A percentile compares a stretch with the other conserved stretches of the same genome.
These are phyloP conservation scores for Uria aalge DNA, from an alignment of 2,113 vertebrate genomes.

Conservation along the genomic window DNA sequence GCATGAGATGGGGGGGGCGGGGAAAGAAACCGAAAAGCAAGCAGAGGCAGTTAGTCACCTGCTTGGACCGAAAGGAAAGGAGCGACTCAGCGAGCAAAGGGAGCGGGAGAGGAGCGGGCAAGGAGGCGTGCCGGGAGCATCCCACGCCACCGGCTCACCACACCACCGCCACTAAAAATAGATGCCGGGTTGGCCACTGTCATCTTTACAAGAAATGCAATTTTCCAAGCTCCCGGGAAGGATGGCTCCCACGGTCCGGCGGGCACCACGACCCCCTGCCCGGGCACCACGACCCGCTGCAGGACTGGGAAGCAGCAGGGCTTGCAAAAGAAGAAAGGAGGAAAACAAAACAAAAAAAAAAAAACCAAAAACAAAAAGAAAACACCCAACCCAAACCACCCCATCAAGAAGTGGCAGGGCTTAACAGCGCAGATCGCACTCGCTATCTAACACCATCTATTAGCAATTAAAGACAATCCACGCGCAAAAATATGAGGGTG, in stretches of 20 bases:
- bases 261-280: not conserved
- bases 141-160: constrained; percentile 7
- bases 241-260: not conserved
- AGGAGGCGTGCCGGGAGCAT: constrained; percentile 35
- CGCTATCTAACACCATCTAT: constrained; percentile 41
- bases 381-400: not conserved
- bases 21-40: not conserved
- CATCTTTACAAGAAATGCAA: not conserved
- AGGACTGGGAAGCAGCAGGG: not conserved
- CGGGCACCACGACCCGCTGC: not conserved
- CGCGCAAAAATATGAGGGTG: not conserved
- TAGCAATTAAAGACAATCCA: constrained; percentile 12
- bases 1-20: rapidly evolving
- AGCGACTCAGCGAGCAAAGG: not conserved
- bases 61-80: not conserved
- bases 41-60: not conserved
- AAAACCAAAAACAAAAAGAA: not conserved
- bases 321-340: not conserved
- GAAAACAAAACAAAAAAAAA: not conserved
- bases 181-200: not conserved
- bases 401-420: not conserved
- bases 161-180: constrained; percentile 37
- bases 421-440: not conserved
- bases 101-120: not conserved
- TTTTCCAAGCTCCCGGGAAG: not conserved